Evolutionary conservation across 2,888 invertebrate genomes (phyloP), one percentile per base, ranked within the genome.

Genomic region (Itoplectis maculator): DNA sequence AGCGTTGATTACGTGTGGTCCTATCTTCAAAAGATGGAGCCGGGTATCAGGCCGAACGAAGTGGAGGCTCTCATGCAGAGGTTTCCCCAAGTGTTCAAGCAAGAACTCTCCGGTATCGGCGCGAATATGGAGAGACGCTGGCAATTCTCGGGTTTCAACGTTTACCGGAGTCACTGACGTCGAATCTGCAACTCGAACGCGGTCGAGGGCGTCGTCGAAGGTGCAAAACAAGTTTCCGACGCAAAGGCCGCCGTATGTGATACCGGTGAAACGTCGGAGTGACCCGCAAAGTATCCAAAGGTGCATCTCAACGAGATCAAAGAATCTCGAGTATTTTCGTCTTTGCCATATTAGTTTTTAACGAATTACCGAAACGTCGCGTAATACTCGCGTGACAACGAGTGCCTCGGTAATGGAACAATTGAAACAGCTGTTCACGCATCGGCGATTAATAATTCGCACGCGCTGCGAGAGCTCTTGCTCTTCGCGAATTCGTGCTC

Each of bases 1-100:
- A 97, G 97, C 80, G 94, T 97, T 1, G 98, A 97, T 92, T 97
- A 97, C 93, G 96, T 99, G 84, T 97, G 97, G 94, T 97, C 97
- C 8, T 99, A 98, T 93, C 95, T 99, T 23, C 96, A 97, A 89
- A 97, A 97, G 90, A 94, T 97, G 86, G 96, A 97, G 88, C 94
- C 96, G 1, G 94, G 94, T 86, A 93, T 97, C 66, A 94, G 96
- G 81, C 96, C 96, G 65, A 95, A 96, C 51, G 96, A 96, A 85
- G 95, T 98, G 13, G 97, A 97, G 93, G 94, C 94, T 84, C 94
- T 98, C 23, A 95, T 98, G 90, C 95, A 95, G 88, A 95, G 95
- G 89, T 97, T 97, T 92, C 95, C 95, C 0, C 95, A 96, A 86
- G 95, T 98, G 42, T 99, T 98, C 93, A 95, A 95, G 88, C 96